These are phyloP conservation scores for Dromas ardeola DNA, from an alignment of 2,113 vertebrate genomes.

Conservation along the genomic window DNA sequence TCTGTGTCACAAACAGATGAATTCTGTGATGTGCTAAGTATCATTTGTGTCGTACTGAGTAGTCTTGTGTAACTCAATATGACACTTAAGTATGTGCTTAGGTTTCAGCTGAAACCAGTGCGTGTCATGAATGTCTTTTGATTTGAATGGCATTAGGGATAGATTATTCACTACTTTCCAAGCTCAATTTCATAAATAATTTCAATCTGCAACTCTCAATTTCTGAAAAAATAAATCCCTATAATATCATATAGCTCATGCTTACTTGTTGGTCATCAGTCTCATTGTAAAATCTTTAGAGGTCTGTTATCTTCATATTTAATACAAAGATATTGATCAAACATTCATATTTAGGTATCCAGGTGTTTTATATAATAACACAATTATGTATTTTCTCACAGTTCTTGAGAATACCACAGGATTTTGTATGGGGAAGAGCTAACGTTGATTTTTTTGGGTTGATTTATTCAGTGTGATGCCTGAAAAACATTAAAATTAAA, in stretches of 20 bases:
- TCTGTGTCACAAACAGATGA: neutral
- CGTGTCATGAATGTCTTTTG: neutral
- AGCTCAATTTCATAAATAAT: neutral
- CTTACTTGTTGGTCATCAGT: neutral
- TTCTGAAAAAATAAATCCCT: neutral
- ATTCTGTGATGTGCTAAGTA: neutral
- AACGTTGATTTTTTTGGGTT: neutral
- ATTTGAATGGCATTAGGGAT: neutral
- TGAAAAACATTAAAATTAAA: neutral
- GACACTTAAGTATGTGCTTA: neutral
- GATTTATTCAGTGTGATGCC: neutral
- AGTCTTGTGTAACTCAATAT: neutral
- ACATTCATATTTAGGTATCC: neutral
- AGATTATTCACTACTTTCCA: neutral
- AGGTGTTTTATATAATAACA: neutral
- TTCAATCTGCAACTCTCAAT: neutral
- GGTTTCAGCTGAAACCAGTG: neutral
- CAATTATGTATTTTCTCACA: neutral
- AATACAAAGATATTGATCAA: neutral
- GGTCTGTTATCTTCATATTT: neutral
- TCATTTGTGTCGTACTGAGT: neutral
- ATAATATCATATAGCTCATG: neutral
- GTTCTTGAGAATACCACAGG: neutral
- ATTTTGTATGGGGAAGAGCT: neutral
- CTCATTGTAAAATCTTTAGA: neutral